Conservation (phyloP, 2,113 vertebrate species). For the Struthio camelus region DNA sequence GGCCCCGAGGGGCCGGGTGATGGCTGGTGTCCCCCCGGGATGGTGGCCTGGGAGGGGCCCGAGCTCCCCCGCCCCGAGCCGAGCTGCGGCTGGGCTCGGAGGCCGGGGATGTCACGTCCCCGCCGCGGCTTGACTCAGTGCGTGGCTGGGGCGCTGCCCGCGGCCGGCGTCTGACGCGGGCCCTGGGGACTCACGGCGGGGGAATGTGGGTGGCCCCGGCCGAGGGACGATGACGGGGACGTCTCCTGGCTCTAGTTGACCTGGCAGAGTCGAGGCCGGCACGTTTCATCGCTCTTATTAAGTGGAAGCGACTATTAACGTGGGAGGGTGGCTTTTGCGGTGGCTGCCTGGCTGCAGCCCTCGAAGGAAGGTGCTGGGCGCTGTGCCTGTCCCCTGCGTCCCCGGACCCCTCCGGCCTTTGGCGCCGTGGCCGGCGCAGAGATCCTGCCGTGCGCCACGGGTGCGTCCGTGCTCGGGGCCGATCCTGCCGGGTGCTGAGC, state of each 20-base stretch:
- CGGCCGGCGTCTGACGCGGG: neutral
- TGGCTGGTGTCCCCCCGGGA: neutral
- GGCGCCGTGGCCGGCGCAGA: no score
- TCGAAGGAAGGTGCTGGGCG: neutral
- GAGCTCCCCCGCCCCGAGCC: neutral
- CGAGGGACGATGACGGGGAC: neutral
- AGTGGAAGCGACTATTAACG: neutral
- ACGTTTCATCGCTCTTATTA: neutral
- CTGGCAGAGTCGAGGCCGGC: neutral
- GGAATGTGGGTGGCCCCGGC: neutral
- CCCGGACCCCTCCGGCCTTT: no score
- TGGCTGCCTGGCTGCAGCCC: neutral
- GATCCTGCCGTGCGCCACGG: no score
- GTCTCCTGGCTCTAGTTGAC: neutral
- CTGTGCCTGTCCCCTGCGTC: neutral
- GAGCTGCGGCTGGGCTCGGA: fast-evolving
- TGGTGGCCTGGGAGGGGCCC: neutral
- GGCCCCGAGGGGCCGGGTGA: no score
- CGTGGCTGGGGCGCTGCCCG: neutral
- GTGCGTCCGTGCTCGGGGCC: neutral
- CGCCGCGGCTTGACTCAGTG: neutral
- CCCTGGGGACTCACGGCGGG: neutral
- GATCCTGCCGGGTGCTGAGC: neutral
- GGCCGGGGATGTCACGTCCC: neutral
- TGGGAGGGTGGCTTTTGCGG: neutral